Percentiles rank a stretch among this genome's conserved stretches.
These are phyloP conservation scores for Phalloptychus januarius DNA, from an alignment of 2,797 vertebrate genomes.

Conservation along the genomic window DNA sequence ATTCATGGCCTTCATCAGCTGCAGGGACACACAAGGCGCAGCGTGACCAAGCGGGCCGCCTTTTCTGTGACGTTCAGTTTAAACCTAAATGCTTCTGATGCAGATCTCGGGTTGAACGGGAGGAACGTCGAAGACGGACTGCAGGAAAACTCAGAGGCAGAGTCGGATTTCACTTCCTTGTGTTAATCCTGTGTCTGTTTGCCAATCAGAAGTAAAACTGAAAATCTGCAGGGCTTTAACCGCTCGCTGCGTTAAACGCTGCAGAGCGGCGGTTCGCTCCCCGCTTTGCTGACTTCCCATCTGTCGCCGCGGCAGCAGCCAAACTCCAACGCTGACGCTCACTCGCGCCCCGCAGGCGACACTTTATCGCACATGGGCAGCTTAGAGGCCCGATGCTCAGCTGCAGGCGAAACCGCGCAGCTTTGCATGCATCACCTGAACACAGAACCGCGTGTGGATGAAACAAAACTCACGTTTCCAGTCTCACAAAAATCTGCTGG, in stretches of 20 bases:
- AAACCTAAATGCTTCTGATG: conserved; percentile 60
- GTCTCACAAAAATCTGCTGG: conserved; percentile 7
- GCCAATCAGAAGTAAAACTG: conserved; percentile 52
- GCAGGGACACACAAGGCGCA: conserved; percentile 55
- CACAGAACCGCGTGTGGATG: conserved; percentile 1
- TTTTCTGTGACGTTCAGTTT: conserved; percentile 36
- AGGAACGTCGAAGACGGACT: conserved; percentile 51
- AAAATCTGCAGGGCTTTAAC: conserved; percentile 67
- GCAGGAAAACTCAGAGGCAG: conserved; percentile 17
- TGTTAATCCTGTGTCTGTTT: conserved; percentile 36
- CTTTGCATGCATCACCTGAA: conserved; percentile 38
- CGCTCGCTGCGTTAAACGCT: conserved; percentile 59
- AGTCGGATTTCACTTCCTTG: conserved; percentile 30
- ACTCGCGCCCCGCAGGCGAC: conserved; percentile 54
- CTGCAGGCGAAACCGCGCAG: conserved; percentile 33
- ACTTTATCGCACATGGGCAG: conserved; percentile 32
- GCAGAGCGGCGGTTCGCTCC: conserved; percentile 48
- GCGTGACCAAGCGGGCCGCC: conserved; percentile 29
- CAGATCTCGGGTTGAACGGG: conserved; percentile 25
- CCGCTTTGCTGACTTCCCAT: conserved; percentile 63
- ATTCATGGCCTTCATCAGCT: conserved; percentile 99
- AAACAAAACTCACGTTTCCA: conserved; percentile 3
- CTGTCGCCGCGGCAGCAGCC: conserved; percentile 59
- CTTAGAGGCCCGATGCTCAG: conserved; percentile 31
- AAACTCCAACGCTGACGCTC: conserved; percentile 51